Evolutionary conservation across 2,113 vertebrate genomes (phyloP).

Genomic region (Rhinogobius similis): DNA sequence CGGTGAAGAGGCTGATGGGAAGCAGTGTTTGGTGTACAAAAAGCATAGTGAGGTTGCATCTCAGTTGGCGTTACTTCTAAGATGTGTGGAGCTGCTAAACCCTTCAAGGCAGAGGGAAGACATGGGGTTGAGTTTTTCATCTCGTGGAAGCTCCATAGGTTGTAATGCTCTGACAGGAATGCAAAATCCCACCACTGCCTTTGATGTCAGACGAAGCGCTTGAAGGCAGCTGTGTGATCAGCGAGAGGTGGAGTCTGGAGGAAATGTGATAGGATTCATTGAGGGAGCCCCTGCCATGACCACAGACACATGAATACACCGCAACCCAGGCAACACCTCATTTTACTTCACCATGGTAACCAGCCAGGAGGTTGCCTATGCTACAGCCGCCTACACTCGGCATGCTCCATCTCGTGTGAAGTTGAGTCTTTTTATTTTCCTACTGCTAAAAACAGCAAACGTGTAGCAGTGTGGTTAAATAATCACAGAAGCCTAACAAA

Average conservation of each 20-base stretch:
- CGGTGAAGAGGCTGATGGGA: conserved; percentile 21
- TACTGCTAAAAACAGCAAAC: conserved; percentile 16
- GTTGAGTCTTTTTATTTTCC: conserved; percentile 27
- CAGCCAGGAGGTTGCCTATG: conserved; percentile 9
- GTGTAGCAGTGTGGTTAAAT: neutral
- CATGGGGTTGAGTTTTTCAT: conserved; percentile 36
- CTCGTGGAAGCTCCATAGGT: conserved; percentile 56
- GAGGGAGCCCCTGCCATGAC: conserved; percentile 44
- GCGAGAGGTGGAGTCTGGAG: conserved; percentile 59
- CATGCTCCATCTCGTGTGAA: conserved; percentile 6
- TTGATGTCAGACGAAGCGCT: conserved; percentile 71
- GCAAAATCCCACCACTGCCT: conserved; percentile 62
- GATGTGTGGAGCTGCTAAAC: conserved; percentile 41
- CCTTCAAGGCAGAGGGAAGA: conserved; percentile 50
- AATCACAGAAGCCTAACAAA: neutral
- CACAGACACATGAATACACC: conserved; percentile 31
- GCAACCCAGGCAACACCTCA: conserved; percentile 27
- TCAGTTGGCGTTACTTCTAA: conserved; percentile 41
- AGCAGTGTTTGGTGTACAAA: conserved; percentile 18
- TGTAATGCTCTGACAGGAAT: conserved; percentile 70
- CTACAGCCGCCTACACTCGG: conserved; percentile 38
- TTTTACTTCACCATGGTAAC: conserved; percentile 45
- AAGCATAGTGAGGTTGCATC: conserved; percentile 25
- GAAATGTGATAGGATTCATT: conserved; percentile 66
- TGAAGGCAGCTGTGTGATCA: conserved; percentile 66